These are phyloP conservation scores for Philereme transversata DNA, from an alignment of 2,888 invertebrate genomes.

Conservation along the genomic window DNA sequence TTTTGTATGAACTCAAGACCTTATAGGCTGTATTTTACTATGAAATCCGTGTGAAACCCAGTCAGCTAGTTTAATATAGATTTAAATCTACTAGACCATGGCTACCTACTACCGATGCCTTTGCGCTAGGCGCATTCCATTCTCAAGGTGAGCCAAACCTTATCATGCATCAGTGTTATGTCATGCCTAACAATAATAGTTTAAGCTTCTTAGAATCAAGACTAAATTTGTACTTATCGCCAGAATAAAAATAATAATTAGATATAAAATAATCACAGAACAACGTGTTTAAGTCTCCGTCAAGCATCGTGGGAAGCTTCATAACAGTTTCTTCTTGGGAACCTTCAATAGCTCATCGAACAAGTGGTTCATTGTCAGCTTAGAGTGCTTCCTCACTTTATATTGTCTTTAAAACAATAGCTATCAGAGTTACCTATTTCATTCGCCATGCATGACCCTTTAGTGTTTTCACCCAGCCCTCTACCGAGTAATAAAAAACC, in stretches of 20 bases:
- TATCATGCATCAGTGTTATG: slow-evolving; percentile 66
- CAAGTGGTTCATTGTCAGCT: slow-evolving; percentile 25
- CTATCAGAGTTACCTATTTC: slow-evolving; percentile 13
- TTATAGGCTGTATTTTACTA: no score
- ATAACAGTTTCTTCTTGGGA: slow-evolving; percentile 21
- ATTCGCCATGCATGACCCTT: slow-evolving; percentile 17
- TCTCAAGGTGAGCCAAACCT: slow-evolving; percentile 70
- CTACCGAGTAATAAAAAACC: slow-evolving; percentile 19
- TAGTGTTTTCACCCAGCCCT: slow-evolving; percentile 15
- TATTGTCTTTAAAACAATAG: slow-evolving; percentile 27
- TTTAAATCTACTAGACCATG: background rate
- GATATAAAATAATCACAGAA: background rate
- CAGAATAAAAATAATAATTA: background rate
- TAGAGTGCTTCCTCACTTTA: slow-evolving; percentile 26
- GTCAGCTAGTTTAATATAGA: background rate
- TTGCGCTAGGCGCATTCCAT: slow-evolving; percentile 69
- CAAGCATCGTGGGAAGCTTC: slow-evolving; percentile 23
- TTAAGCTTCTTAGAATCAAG: slow-evolving; percentile 2
- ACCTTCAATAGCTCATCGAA: slow-evolving; percentile 30
- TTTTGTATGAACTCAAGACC: no score
- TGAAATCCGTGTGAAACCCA: no score
- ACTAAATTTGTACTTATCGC: background rate
- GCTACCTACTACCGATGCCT: slow-evolving; percentile 24
- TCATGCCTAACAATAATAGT: slow-evolving; percentile 44
- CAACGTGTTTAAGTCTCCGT: slow-evolving; percentile 12